These are phyloP conservation scores for Lophura nycthemera DNA, from an alignment of 2,113 vertebrate species.

Conservation along the genomic window DNA sequence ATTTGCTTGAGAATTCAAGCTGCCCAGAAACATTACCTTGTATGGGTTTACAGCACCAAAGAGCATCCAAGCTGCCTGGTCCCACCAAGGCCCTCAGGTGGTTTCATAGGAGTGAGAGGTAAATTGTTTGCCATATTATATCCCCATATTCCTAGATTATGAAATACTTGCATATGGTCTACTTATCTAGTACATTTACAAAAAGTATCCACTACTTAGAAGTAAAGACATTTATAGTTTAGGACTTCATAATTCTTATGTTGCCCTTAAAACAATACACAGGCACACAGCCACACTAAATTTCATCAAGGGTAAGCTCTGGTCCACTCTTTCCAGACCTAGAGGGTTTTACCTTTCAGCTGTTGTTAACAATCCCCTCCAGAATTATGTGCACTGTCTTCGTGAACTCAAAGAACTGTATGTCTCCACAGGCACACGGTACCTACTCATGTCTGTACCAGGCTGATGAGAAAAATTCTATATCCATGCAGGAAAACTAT, in stretches of 20 bases:
- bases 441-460: fast-evolving
- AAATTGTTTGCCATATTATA: neutral
- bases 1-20: neutral
- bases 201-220: neutral
- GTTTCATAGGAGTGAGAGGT: neutral
- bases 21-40: neutral
- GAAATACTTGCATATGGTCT: neutral
- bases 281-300: neutral
- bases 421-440: neutral
- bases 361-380: neutral
- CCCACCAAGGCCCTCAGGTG: neutral
- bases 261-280: neutral
- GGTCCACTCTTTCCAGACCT: neutral
- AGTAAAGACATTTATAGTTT: neutral
- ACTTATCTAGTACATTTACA: neutral
- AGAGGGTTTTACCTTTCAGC: neutral
- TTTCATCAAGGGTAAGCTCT: neutral
- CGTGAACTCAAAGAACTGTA: neutral
- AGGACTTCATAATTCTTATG: conserved; percentile 15
- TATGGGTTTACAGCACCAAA: neutral
- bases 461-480: neutral
- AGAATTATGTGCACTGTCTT: neutral
- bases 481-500: neutral
- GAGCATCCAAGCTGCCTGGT: neutral
- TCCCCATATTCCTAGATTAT: neutral